These are phyloP conservation scores for Folsomia manolachei DNA, from an alignment of 2,888 invertebrate species.

Conservation along the genomic window DNA sequence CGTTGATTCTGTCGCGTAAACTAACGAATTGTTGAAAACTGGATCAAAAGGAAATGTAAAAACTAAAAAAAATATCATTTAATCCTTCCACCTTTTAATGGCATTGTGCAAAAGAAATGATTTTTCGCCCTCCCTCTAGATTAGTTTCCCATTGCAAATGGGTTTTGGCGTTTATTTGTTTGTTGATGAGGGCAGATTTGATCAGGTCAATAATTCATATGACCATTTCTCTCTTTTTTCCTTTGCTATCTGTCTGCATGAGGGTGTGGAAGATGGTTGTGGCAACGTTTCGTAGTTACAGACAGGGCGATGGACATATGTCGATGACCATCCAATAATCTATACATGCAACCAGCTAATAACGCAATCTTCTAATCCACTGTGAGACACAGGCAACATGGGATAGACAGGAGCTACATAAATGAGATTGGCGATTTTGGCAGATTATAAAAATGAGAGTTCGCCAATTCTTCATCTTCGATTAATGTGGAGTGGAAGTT, in stretches of 20 bases:
- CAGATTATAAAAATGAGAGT: constrained; percentile 6
- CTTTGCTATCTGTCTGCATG: neutral
- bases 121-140: neutral
- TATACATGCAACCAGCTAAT: too few species aligned
- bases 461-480: neutral
- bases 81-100: too few species aligned
- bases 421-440: constrained; percentile 5
- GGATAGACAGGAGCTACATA: neutral
- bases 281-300: neutral
- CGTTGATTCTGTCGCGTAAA: too few species aligned
- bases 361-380: too few species aligned
- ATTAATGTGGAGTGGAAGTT: neutral
- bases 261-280: neutral
- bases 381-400: too few species aligned
- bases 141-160: neutral
- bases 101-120: neutral
- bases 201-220: neutral
- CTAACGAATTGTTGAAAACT: neutral
- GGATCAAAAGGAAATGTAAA: too few species aligned
- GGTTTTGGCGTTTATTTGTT: neutral
- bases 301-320: neutral
- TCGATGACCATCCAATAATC: neutral
- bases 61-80: too few species aligned
- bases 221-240: neutral
- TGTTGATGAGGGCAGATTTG: neutral